Base-by-base conservation (phyloP, 2,797 vertebrate species). In the Anguilla pacifica region DNA sequence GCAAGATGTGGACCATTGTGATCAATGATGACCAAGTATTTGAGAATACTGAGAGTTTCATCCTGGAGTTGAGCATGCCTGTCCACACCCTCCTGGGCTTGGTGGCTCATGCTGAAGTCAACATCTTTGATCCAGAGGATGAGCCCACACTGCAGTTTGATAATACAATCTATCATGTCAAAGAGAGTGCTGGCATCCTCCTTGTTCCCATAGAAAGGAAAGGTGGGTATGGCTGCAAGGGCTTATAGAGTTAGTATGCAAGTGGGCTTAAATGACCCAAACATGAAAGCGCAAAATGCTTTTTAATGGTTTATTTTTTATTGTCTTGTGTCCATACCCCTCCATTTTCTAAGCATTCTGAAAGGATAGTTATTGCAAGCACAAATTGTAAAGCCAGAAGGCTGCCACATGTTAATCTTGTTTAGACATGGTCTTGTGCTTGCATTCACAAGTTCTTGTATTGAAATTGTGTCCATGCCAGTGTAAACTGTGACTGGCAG, bases 41-140 rank as follows among this genome's bases (percentile, higher is more conserved):
- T 2, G 99, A 99, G 93, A 96, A 96, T 0, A 4, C 59, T 0
- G 98, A 99, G 94, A 97, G 94, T 87, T 99, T 99, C 89, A 89
- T 93, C 0, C 96, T 99, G 93, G 98, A 99, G 94, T 97, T 99
- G 86, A 99, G 98, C 94, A 97, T 98, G 97, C 98, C 99, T 0
- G 98, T 97, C 0, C 99, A 99, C 0, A 97, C 98, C 5, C 95
- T 99, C 85, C 95, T 99, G 91, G 98, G 98, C 0, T 93, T 91
- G 0, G 86, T 96, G 93, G 97, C 96, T 0, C 95, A 89, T 0
- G 96, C 97, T 84, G 90, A 93, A 0, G 95, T 99, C 91, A 93
- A 97, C 93, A 97, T 99, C 93, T 94, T 92, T 0, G 98, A 99
- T 94, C 92, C 96, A 0, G 98, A 99, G 92, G 99, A 99, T 0